Evolutionary conservation across 2,113 vertebrate species (phyloP).

Genomic region (Perca flavescens): DNA sequence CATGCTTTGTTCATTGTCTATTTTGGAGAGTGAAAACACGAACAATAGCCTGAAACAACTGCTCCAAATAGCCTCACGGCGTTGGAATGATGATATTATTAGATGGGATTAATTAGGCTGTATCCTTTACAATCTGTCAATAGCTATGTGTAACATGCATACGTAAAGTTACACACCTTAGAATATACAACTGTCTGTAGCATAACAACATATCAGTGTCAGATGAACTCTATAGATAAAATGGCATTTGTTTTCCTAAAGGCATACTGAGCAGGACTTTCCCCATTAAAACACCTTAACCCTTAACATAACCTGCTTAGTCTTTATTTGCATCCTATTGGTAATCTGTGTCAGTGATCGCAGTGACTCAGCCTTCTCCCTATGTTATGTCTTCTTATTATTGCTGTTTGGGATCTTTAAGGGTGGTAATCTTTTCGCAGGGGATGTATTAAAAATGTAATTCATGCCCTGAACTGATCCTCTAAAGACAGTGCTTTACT

Average conservation of each 20-base stretch:
- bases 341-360: not conserved
- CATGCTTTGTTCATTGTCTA: constrained; percentile 84
- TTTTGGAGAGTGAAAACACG: constrained; percentile 56
- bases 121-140: not conserved
- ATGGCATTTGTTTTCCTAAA: not conserved
- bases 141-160: not conserved
- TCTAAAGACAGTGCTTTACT: not conserved
- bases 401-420: not conserved
- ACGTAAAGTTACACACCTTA: not conserved
- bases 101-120: constrained; percentile 2
- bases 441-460: not conserved
- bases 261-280: not conserved
- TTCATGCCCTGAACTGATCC: not conserved
- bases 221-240: not conserved
- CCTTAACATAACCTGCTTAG: not conserved
- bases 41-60: constrained; percentile 58
- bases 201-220: not conserved
- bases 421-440: not conserved
- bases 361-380: not conserved
- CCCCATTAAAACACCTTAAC: not conserved
- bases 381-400: not conserved
- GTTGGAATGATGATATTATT: constrained; percentile 36
- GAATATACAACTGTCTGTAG: not conserved
- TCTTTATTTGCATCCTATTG: not conserved
- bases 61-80: constrained; percentile 24